Conservation (phyloP, 2,797 vertebrate genomes). For the Pterois miles region DNA sequence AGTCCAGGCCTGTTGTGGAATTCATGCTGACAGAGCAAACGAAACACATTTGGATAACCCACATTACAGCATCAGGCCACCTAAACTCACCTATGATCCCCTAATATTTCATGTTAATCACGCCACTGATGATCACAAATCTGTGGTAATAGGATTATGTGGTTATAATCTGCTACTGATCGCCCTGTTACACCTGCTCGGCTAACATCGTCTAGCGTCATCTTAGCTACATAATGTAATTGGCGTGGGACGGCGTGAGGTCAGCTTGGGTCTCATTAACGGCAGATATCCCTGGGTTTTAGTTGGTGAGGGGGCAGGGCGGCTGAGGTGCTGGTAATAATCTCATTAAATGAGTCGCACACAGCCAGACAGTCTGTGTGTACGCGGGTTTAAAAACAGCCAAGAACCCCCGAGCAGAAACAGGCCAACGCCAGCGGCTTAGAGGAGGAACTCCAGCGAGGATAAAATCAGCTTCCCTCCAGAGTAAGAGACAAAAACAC, state of each 20-base stretch:
- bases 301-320: neutral
- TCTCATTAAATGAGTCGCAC: constrained; percentile 64
- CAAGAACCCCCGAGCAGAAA: constrained; percentile 17
- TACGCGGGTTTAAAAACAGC: constrained; percentile 32
- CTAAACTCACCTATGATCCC: neutral
- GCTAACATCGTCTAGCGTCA: neutral
- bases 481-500: constrained; percentile 12
- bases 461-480: constrained; percentile 43
- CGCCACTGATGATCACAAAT: constrained; percentile 9
- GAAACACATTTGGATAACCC: neutral
- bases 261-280: constrained; percentile 16
- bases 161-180: neutral
- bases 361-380: constrained; percentile 33
- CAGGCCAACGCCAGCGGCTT: constrained; percentile 30
- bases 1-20: constrained; percentile 47
- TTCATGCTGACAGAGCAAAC: neutral
- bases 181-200: neutral
- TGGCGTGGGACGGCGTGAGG: constrained; percentile 13
- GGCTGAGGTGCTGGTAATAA: constrained; percentile 62
- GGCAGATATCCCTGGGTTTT: neutral
- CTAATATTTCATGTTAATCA: constrained; percentile 3
- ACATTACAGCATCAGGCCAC: neutral
- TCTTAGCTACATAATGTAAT: constrained; percentile 29
- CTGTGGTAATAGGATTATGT: constrained; percentile 16
- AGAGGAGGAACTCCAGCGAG: neutral